Base-by-base conservation (phyloP, 2,113 vertebrate genomes). In the Petroica traversi region DNA sequence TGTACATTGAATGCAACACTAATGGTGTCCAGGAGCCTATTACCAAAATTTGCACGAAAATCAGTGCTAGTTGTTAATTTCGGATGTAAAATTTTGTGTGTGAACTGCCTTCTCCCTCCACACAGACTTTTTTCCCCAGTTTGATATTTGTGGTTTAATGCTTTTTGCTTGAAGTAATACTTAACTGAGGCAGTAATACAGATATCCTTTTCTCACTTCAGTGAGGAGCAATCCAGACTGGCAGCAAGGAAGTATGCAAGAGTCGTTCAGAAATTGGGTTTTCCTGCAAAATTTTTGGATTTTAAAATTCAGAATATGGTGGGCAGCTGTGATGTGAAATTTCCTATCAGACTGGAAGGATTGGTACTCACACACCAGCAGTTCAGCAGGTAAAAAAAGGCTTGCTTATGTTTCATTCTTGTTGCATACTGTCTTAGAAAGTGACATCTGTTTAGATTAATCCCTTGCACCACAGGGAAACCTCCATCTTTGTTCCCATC, bases 271-370 rank as follows among this genome's bases (percentile, higher is more conserved):
- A 99, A 99, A 94, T 97, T 99, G 77, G 99, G 99, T 19, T 99
- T 99, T 93, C 99, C 99, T 63, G 99, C 99, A 9, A 99, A 99
- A 96, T 99, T 99, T 96, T 96, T 99, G 94, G 99, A 99, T 97
- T 99, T 99, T 93, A 99, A 99, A 97, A 99, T 99, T 96, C 99
- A 99, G 97, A 99, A 99, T 96, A 99, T 99, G 99, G 99, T 99
- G 92, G 99, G 99, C 69, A 99, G 99, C 95, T 99, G 99, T 41
- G 99, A 99, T 25, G 99, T 99, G 81, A 99, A 99, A 96, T 99
- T 99, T 93, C 99, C 99, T 19, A 99, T 99, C 85, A 97, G 99
- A 73, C 97, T 99, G 79, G 99, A 99, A 92, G 99, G 99, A 59
- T 92, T 99, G 59, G 99, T 99, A 74, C 98, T 99, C 23, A 99